Conservation (phyloP, 2,888 invertebrate genomes). For the Eupithecia inturbata region DNA sequence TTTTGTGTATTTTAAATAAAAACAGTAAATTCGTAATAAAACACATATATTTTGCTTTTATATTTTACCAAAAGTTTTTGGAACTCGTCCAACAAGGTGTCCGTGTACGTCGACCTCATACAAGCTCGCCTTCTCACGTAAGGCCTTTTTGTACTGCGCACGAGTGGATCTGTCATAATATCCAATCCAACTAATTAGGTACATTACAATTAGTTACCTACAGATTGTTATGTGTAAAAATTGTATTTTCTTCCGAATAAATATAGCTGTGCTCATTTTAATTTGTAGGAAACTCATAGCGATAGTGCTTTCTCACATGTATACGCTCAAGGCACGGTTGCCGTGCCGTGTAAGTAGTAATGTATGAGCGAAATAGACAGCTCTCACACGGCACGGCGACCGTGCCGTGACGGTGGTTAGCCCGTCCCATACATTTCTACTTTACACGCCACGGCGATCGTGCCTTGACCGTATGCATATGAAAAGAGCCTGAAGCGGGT, state of each 20-base stretch:
- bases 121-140: slow-evolving; percentile 65
- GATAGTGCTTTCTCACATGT: too few relatives aligned
- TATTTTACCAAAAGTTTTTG: slow-evolving; percentile 76
- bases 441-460: too few relatives aligned
- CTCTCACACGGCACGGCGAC: too few relatives aligned
- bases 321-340: too few relatives aligned
- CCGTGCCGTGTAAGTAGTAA: too few relatives aligned
- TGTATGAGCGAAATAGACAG: too few relatives aligned
- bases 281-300: neutral
- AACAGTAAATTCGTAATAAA: slow-evolving; percentile 76
- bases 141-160: slow-evolving; percentile 61
- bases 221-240: neutral
- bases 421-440: too few relatives aligned
- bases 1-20: slow-evolving; percentile 49
- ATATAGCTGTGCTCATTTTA: neutral
- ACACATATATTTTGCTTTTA: slow-evolving; percentile 83
- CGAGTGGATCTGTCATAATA: slow-evolving; percentile 64
- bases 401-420: too few relatives aligned
- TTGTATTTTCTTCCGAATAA: neutral
- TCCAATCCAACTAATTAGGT: neutral
- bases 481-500: too few relatives aligned
- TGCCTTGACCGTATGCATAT: too few relatives aligned
- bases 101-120: slow-evolving; percentile 62
- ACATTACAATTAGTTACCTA: neutral
- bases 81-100: slow-evolving; percentile 78